Percentiles rank a stretch among this genome's conserved stretches.
Conservation (phyloP, 2,888 invertebrate genomes). For the Drosophila bunnanda region DNA sequence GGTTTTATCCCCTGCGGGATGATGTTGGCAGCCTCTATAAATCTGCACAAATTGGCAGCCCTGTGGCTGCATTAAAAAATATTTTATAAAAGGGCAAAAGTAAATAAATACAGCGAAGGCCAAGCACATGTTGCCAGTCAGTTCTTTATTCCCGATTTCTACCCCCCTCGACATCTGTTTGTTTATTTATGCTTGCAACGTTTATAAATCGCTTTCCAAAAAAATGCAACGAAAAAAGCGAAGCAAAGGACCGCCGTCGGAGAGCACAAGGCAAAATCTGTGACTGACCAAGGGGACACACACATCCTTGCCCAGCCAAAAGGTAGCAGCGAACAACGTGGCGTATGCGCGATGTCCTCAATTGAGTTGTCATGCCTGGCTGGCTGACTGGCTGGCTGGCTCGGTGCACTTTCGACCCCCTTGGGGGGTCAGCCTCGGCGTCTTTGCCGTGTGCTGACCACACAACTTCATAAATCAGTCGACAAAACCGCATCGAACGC, state of each 20-base stretch:
- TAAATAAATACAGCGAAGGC: conserved; percentile 72
- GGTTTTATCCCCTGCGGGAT: conserved; percentile 32
- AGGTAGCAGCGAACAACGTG: conserved; percentile 59
- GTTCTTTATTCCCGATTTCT: conserved; percentile 14
- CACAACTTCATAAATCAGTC: conserved; percentile 69
- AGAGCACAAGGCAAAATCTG: conserved; percentile 38
- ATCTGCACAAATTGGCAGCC: conserved; percentile 82
- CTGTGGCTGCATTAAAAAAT: conserved; percentile 81
- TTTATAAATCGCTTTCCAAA: conserved; percentile 77
- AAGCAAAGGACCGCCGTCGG: conserved; percentile 19
- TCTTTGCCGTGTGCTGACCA: conserved; percentile 39
- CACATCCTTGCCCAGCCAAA: conserved; percentile 37
- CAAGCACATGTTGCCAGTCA: conserved; percentile 75
- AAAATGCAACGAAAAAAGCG: conserved; percentile 17
- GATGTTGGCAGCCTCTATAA: conserved; percentile 66
- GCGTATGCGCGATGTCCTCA: conserved; percentile 73
- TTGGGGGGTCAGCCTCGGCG: background rate
- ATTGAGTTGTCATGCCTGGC: conserved; percentile 67
- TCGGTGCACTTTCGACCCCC: conserved; percentile 1
- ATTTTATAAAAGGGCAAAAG: conserved; percentile 78
- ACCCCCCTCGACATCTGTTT: conserved; percentile 60
- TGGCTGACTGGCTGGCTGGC: conserved; percentile 38
- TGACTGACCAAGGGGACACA: conserved; percentile 46
- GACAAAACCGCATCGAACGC: conserved; percentile 66
- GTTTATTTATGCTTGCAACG: conserved; percentile 81